Base-by-base conservation (phyloP, 2,888 invertebrate species). In the Girardia tigrina region DNA sequence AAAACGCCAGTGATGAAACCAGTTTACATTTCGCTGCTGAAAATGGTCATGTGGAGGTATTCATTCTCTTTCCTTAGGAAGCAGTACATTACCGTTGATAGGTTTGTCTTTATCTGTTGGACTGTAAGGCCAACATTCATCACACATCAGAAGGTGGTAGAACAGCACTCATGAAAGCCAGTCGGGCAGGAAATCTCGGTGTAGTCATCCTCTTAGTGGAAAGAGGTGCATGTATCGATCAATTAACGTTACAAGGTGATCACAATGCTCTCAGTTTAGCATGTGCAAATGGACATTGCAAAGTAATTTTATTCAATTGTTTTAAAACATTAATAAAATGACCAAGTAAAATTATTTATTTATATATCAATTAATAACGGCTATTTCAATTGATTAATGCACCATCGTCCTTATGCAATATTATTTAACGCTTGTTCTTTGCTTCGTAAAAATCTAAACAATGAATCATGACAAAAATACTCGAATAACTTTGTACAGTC, bases 161-260 rank as follows among this genome's bases (percentile, higher is more conserved):
- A 80, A 98, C 97, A 78, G 94, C 97, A 72, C 86, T 98, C 82
- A 97, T 98, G 97, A 97, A 95, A 86, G 95, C 97, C 28, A 93
- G 94, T 79, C 89, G 95, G 79, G 93, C 94, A 20, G 97, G 97
- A 0, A 94, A 97, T 85, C 86, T 92, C 75, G 92, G 92, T 85
- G 94, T 95, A 78, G 94, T 95, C 79, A 91, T 94, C 87, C 94
- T 92, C 87, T 89, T 98, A 78, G 90, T 69, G 23, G 26, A 76
- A 70, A 27, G 73, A 20, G 82, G 89, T 78, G 91, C 91, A 26
- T 89, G 91, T 84, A 90, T 91, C n/a, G 90, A 91, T 81, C 79
- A 82, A 69, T 90, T 91, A 86, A 84, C 85, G 20, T 92, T 94
- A 8, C 91, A 91, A 77, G 94, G 94, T 85, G 97, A 98, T 86